Percentiles rank a stretch among this genome's conserved stretches.
These are phyloP conservation scores for Pongo pygmaeus DNA, from an alignment of 2,113 vertebrate genomes.

Conservation along the genomic window DNA sequence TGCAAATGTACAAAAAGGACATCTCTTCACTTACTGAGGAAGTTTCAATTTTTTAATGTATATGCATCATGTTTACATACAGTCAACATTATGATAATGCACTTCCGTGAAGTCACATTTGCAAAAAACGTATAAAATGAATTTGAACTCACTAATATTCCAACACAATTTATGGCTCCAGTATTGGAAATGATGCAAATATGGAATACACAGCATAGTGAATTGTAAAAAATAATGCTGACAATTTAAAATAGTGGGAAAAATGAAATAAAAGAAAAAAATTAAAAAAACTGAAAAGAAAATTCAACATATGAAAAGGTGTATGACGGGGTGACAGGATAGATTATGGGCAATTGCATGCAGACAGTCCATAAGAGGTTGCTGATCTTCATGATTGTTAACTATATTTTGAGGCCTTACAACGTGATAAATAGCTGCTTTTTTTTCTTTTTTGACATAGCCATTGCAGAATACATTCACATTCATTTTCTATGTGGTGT, in stretches of 20 bases:
- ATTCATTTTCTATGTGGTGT: not conserved
- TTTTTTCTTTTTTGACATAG: not conserved
- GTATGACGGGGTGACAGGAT: not conserved
- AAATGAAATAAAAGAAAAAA: not conserved
- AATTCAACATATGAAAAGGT: not conserved
- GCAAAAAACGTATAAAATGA: not conserved
- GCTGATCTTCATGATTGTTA: not conserved
- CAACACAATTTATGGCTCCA: not conserved
- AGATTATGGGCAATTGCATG: not conserved
- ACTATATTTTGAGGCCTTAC: not conserved
- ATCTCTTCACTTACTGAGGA: not conserved
- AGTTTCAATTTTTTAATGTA: not conserved
- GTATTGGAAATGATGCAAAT: not conserved
- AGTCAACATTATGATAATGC: not conserved
- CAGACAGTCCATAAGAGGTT: not conserved
- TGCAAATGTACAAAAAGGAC: not conserved
- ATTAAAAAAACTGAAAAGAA: not conserved
- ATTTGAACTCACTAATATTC: not conserved
- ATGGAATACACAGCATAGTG: not conserved
- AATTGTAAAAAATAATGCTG: not conserved
- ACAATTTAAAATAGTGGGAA: not conserved
- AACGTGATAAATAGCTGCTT: not conserved
- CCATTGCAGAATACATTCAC: not conserved
- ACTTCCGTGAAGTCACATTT: not conserved
- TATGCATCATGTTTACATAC: not conserved